Conservation (phyloP, 2,888 invertebrate genomes). For the Eulithis testata region DNA sequence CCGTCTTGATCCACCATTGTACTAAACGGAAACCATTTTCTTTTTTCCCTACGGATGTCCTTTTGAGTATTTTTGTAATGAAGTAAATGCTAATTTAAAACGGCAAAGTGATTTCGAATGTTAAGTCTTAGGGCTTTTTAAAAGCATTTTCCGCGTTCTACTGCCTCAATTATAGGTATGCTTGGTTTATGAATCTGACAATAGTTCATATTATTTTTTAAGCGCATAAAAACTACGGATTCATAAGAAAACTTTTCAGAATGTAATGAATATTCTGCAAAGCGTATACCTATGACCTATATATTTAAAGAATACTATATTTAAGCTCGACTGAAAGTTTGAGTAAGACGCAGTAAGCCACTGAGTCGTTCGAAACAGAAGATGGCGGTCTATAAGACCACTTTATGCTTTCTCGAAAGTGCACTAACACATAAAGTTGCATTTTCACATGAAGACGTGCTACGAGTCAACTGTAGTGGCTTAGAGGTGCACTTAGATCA, state of each 20-base stretch:
- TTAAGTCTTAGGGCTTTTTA: slow-evolving; percentile 26
- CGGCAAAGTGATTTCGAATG: slow-evolving; percentile 16
- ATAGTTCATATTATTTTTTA: slow-evolving; percentile 10
- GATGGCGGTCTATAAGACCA: slow-evolving; percentile 60
- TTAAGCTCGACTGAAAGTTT: slow-evolving; percentile 46
- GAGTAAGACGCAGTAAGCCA: slow-evolving; percentile 53
- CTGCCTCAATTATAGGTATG: slow-evolving; percentile 27
- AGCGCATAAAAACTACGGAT: not conserved
- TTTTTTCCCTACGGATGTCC: slow-evolving; percentile 31
- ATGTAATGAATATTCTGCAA: slow-evolving; percentile 17
- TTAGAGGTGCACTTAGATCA: slow-evolving; percentile 17
- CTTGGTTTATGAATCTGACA: slow-evolving; percentile 26
- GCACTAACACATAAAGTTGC: slow-evolving; percentile 64
- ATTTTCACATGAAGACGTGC: slow-evolving; percentile 51
- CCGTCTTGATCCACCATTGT: slow-evolving; percentile 46
- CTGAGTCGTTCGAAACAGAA: slow-evolving; percentile 56
- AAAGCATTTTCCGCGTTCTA: slow-evolving; percentile 27
- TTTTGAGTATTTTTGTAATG: slow-evolving; percentile 36
- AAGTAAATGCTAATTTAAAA: slow-evolving; percentile 36
- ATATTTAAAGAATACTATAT: slow-evolving; percentile 38
- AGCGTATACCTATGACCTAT: slow-evolving; percentile 11
- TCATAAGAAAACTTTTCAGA: slow-evolving; percentile 14
- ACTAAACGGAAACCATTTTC: slow-evolving; percentile 41
- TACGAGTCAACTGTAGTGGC: slow-evolving; percentile 30
- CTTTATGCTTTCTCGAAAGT: slow-evolving; percentile 63